phyloP scores from a whole-genome alignment of 2,797 vertebrate genomes.

The Garrulus glandarius region DNA sequence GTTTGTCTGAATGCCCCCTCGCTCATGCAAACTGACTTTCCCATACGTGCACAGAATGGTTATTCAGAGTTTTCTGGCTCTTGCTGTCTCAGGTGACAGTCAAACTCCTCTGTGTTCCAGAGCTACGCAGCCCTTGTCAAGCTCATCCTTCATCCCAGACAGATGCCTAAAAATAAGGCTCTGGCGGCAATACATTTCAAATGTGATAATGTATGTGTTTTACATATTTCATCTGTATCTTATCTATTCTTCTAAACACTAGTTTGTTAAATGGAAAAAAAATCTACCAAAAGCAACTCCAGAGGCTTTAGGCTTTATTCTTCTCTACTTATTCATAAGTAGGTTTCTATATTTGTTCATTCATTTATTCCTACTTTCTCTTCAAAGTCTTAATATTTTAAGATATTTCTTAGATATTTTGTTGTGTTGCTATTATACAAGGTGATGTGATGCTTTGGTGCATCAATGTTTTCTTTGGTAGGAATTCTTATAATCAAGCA shows the following conservation, averaged over 20 bases:
- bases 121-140: neutral
- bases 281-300: neutral
- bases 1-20: neutral
- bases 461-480: neutral
- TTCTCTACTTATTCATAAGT: neutral
- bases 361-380: neutral
- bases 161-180: neutral
- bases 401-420: neutral
- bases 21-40: neutral
- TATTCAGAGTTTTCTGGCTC: neutral
- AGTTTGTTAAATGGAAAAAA: neutral
- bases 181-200: neutral
- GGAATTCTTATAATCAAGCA: neutral
- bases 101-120: neutral
- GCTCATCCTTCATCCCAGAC: neutral
- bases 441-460: neutral
- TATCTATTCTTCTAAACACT: neutral
- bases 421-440: neutral
- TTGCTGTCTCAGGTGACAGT: neutral
- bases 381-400: neutral
- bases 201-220: neutral
- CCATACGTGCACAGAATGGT: neutral
- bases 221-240: neutral
- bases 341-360: neutral
- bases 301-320: neutral